These are phyloP conservation scores for Metopolophium dirhodum DNA, from an alignment of 1,140 invertebrate species.

Conservation along the genomic window DNA sequence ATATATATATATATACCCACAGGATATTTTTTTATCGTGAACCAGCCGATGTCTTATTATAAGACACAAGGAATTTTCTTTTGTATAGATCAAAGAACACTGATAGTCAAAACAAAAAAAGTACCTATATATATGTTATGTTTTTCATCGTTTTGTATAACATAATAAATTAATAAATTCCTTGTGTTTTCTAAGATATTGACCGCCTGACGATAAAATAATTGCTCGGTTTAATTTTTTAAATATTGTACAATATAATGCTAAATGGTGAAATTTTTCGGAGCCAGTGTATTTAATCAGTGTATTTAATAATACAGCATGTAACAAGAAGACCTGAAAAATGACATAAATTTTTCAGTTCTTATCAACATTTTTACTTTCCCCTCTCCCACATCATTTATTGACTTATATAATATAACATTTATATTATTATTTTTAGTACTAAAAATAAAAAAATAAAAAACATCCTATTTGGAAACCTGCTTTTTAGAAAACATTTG, in stretches of 20 bases:
- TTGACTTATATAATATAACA: too few species aligned
- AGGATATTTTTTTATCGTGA: neutral
- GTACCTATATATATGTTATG: neutral
- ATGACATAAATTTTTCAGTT: too few species aligned
- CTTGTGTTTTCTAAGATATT: neutral
- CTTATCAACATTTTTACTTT: too few species aligned
- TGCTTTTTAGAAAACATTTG: too few species aligned
- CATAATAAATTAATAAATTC: neutral
- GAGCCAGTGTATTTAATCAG: neutral
- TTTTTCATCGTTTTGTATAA: neutral
- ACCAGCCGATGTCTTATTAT: neutral
- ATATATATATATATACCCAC: too few species aligned
- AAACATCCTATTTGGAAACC: too few species aligned
- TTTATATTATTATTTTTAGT: too few species aligned
- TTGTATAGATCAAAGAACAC: neutral
- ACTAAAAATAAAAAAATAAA: too few species aligned
- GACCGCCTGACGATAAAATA: neutral
- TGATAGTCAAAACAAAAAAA: neutral
- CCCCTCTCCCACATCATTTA: too few species aligned
- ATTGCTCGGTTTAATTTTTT: neutral
- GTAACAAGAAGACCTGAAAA: too few species aligned
- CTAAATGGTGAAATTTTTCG: too few species aligned
- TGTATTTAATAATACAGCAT: neutral
- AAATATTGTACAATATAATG: too few species aligned
- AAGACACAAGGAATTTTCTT: neutral